Evolutionary conservation across 2,113 vertebrate species (phyloP), one percentile per base, ranked within the genome.

Genomic region (Sigmodon hispidus): DNA sequence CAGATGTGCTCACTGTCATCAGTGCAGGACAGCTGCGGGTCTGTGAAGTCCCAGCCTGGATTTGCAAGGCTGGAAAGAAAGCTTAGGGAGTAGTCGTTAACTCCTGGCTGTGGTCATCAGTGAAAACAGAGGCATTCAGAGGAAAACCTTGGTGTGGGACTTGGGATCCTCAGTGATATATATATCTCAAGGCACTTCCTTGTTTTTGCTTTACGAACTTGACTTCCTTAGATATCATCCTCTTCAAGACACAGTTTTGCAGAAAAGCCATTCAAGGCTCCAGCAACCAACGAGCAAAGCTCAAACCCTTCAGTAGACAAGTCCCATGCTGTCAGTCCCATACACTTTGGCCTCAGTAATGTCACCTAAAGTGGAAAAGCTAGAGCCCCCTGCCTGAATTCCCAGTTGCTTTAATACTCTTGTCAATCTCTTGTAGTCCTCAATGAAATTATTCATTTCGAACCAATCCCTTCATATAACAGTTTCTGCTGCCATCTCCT

Each of bases 381-480:
- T 15, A 92, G 29, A 50, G 26, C 31, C 73, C 29, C 36, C 10
- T 65, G 11, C n/a, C 34, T 84, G 8, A 52, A 91, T 89, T 87
- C 63, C 81, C 72, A 69, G 9, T 45, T 59, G 79, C 48, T 89
- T 89, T 75, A 63, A 76, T 89, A 45, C 81, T 11, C 16, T 72
- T 85, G 19, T 91, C 11, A 17, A 13, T 73, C 55, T 57, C 15
- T 75, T 57, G 22, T 40, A 36, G 9, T 87, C 55, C 57, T 95
- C 90, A 70, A 65, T 70, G 57, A 89, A 72, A 91, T 52, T 79
- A 24, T 87, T 86, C 75, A 11, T 83, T 92, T 92, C 75, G 86
- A 96, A 85, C 70, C 3, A 7, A 45, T 79, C 57, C 61, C 34
- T 43, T 90, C 73, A 45, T 48, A 45, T 61, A n/a, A 40, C n/a